These are phyloP conservation scores for Listronotus oregonensis DNA, from an alignment of 1,140 invertebrate species.

Conservation along the genomic window DNA sequence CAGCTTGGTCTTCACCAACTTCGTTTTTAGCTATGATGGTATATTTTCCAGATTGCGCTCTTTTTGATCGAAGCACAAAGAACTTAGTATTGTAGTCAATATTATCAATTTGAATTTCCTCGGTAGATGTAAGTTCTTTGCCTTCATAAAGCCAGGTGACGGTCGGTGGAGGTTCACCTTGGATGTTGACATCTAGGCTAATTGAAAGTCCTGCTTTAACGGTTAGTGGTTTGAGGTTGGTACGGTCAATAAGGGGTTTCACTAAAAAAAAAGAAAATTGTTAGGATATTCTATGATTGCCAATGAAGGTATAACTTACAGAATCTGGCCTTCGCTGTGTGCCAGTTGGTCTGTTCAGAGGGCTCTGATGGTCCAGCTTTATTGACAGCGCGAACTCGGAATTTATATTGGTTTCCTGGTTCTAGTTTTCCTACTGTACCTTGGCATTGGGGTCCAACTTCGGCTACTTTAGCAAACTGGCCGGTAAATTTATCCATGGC, in stretches of 20 bases:
- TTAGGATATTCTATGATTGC: constrained; percentile 18
- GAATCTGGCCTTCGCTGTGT: constrained; percentile 92
- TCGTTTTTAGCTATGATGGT: constrained; percentile 89
- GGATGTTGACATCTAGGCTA: constrained; percentile 88
- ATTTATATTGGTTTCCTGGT: constrained; percentile 94
- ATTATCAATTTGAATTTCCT: constrained; percentile 78
- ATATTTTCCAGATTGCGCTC: constrained; percentile 88
- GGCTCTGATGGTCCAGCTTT: constrained; percentile 96
- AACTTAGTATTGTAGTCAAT: constrained; percentile 91
- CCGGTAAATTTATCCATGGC: constrained; percentile 76
- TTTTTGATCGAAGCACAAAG: constrained; percentile 79
- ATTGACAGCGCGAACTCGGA: constrained; percentile 92
- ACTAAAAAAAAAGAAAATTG: constrained; percentile 63
- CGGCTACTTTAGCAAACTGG: constrained; percentile 71
- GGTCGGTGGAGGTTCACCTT: constrained; percentile 91
- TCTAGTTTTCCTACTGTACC: constrained; percentile 87
- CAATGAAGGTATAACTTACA: constrained; percentile 65
- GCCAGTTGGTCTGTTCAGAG: constrained; percentile 91
- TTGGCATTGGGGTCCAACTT: constrained; percentile 79
- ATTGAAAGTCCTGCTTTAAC: constrained; percentile 92
- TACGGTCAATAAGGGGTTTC: constrained; percentile 91
- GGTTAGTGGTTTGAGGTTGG: constrained; percentile 80
- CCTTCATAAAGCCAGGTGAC: constrained; percentile 90
- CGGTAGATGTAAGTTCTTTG: constrained; percentile 69
- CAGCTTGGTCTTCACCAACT: constrained; percentile 91